These are phyloP conservation scores for Acrossocheilus wenchowensis DNA, from an alignment of 2,797 vertebrate species.

Conservation along the genomic window DNA sequence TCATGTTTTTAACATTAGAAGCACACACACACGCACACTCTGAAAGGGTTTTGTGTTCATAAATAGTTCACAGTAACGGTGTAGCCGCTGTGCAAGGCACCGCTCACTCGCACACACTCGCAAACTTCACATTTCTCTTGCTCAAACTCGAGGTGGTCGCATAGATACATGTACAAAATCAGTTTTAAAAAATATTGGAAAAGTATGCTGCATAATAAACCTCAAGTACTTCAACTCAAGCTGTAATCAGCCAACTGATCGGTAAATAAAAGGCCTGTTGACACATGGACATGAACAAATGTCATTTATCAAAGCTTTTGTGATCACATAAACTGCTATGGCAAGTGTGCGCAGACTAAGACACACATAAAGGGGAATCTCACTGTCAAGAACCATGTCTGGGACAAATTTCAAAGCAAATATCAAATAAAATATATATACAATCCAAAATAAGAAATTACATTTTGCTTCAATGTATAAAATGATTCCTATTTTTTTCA, in stretches of 20 bases:
- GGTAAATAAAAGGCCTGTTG: constrained; percentile 35
- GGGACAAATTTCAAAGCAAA: not conserved
- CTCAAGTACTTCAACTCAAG: constrained; percentile 49
- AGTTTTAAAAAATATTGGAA: constrained; percentile 41
- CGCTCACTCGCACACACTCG: constrained; percentile 24
- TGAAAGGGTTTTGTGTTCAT: constrained; percentile 46
- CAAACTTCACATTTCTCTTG: constrained; percentile 41
- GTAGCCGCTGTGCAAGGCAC: constrained; percentile 40
- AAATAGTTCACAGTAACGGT: constrained; percentile 68
- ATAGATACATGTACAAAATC: constrained; percentile 48
- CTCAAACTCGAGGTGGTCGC: constrained; percentile 53
- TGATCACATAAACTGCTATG: constrained; percentile 29
- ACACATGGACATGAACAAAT: constrained; percentile 1
- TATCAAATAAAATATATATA: not conserved
- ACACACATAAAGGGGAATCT: not conserved
- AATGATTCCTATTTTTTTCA: not conserved
- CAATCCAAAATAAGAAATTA: not conserved
- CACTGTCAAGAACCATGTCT: not conserved
- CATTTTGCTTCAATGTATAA: not conserved
- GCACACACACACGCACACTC: constrained; percentile 15
- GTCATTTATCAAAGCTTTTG: constrained; percentile 3
- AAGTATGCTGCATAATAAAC: constrained; percentile 55
- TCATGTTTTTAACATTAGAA: constrained; percentile 51
- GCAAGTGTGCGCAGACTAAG: not conserved
- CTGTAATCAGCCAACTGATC: not conserved